Evolutionary conservation across 2,113 vertebrate species (phyloP), one percentile per base, ranked within the genome.

Genomic region (Lonchura striata): DNA sequence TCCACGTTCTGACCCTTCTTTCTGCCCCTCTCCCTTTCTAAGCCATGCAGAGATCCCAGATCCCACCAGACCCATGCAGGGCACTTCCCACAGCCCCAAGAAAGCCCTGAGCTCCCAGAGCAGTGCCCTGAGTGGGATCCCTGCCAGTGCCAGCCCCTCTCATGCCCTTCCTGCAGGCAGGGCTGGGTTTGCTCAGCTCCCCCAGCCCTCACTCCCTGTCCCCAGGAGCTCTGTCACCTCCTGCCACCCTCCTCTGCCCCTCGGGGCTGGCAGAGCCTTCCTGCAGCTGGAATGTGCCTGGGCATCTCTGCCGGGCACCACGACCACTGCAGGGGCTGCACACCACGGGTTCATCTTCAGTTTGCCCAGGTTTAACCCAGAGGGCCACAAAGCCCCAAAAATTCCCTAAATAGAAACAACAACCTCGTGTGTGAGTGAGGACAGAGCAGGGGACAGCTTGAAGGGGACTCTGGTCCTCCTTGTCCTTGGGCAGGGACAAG

Each of bases 311-410:
- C 28, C 1, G 23, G 33, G 30, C 25, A 52, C n/a, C 60, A 42
- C 18, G 18, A 5, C 23, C 47, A 10, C 31, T 5, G 31, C 57
- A 10, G 30, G 49, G 59, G 9, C 47, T 76, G 63, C 68, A 42
- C 39, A 6, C 44, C 12, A 11, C 0, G 0, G 23, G 5, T 1
- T 56, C 56, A 54, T 33, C 78, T 35, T 49, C 63, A 11, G 15
- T 4, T 27, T 30, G 30, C 28, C 37, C 35, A 54, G 21, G 33
- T 17, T 21, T 53, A 14, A 65, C 50, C 19, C 63, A 28, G 4
- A 37, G 23, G 9, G n/a, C 31, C 56, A 66, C 27, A 92, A 60
- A 79, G 2, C 14, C 54, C 6, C 1, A 17, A 33, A 9, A 54
- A 54, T 6, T 2, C 42, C 33, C 31, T 19, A n/a, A 76, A 41